phyloP scores from a whole-genome alignment of 1,140 invertebrate species.

The Meloidogyne chitwoodi region DNA sequence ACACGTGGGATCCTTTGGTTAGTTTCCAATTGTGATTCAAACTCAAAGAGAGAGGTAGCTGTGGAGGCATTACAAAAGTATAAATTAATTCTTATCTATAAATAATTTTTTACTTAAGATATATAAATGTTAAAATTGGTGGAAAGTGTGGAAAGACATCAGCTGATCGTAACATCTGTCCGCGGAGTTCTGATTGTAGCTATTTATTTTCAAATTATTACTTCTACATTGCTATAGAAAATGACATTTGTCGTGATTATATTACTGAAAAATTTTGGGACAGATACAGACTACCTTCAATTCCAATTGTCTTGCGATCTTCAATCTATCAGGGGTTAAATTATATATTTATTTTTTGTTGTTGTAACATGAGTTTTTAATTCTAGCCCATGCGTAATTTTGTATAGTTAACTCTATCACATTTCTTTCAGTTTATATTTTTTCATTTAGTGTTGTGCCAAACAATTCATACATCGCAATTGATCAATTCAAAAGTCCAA shows the following conservation, averaged over 20 bases:
- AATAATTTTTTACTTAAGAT: slow-evolving; percentile 24
- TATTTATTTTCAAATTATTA: slow-evolving; percentile 26
- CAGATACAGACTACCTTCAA: slow-evolving; percentile 4
- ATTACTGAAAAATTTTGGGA: slow-evolving; percentile 45
- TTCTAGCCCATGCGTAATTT: too few species aligned
- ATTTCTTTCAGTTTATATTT: too few species aligned
- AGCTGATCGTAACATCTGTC: slow-evolving; percentile 21
- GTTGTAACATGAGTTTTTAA: too few species aligned
- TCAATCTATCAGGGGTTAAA: slow-evolving; percentile 33
- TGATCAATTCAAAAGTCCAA: slow-evolving; percentile 34
- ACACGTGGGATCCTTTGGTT: slow-evolving; percentile 30
- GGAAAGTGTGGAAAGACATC: slow-evolving; percentile 31
- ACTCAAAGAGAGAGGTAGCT: slow-evolving; percentile 37
- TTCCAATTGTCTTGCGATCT: slow-evolving; percentile 36
- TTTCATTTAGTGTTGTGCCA: slow-evolving; percentile 26
- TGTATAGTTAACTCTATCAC: too few species aligned
- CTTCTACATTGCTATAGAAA: slow-evolving; percentile 35
- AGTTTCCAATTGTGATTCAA: slow-evolving; percentile 40
- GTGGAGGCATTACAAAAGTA: slow-evolving; percentile 33
- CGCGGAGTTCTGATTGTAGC: background rate
- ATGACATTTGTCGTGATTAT: slow-evolving; percentile 38
- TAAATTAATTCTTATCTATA: background rate
- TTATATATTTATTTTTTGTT: background rate
- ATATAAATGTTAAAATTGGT: slow-evolving; percentile 36
- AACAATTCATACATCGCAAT: slow-evolving; percentile 37